phyloP scores from a whole-genome alignment of 2,797 vertebrate genomes.

The Paratrypauchen microcephalus region DNA sequence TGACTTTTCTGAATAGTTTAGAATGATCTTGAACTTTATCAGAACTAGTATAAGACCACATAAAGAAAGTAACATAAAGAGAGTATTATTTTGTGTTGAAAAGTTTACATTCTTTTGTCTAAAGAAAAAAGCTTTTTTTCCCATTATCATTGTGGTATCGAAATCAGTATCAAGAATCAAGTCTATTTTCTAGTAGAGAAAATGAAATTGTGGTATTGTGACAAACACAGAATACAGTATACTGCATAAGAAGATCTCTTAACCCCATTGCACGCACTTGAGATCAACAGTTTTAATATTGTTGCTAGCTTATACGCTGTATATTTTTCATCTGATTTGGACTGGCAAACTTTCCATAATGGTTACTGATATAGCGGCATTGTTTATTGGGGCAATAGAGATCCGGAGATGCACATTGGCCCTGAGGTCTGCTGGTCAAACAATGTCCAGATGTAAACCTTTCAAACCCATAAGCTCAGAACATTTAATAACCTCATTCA shows the following conservation, averaged over 20 bases:
- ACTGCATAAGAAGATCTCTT: background rate
- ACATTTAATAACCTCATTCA: slow-evolving; percentile 55
- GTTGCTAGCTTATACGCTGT: background rate
- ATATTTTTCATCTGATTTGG: slow-evolving; percentile 3
- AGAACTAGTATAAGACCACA: no score
- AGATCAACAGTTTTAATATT: background rate
- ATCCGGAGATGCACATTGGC: slow-evolving; percentile 23
- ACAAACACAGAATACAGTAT: no score
- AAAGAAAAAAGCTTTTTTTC: no score
- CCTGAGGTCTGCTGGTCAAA: slow-evolving; percentile 53
- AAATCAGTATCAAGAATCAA: no score
- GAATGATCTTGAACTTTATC: no score
- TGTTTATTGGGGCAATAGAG: slow-evolving; percentile 50
- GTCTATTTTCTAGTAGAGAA: no score
- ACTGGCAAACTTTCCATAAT: slow-evolving; percentile 26
- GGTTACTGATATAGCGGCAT: slow-evolving; percentile 63
- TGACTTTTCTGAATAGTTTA: no score
- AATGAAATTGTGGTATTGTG: no score
- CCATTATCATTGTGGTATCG: no score
- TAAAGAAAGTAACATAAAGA: no score
- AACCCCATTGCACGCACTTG: background rate
- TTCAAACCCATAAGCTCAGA: slow-evolving; percentile 21
- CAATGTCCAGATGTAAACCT: slow-evolving; percentile 59
- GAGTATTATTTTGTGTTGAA: no score
- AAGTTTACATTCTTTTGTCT: no score